Base-by-base conservation (phyloP, 2,113 vertebrate genomes). In the Boleophthalmus pectinirostris region DNA sequence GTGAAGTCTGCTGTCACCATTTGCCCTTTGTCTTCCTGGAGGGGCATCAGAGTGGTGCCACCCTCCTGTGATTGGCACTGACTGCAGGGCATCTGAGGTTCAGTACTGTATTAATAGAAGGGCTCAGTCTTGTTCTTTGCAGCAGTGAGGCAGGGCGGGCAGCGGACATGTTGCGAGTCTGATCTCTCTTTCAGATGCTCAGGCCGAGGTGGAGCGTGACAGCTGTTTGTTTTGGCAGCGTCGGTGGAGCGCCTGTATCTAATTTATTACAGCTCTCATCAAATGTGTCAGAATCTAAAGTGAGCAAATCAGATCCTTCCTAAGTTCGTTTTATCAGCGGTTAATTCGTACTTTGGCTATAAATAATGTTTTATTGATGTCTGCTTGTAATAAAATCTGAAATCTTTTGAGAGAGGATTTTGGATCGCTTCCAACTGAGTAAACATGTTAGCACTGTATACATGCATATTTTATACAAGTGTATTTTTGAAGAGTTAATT, bases 191-290 rank as follows among this genome's bases (percentile, higher is more conserved):
- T 91, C 89, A 85, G 77, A 91, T 88, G 86, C 70, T 74, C 75
- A 69, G 72, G 75, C 25, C 3, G 79, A 68, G 75, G 81, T 75
- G 89, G 85, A 79, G 81, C 84, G 58, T 78, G 85, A 85, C 88
- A 87, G 88, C 88, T 88, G 89, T 89, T 91, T 87, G 82, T 79
- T 82, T 90, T 91, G 88, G 90, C 87, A 81, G 69, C 56, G 53
- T 82, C 86, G 72, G 49, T 76, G 1, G 12, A 83, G 61, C 73
- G 69, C 68, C 73, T 15, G 14, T 56, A 72, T 85, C 76, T 53
- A 74, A 68, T 78, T 79, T 78, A 77, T 77, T 61, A 71, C 38
- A 71, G 61, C 71, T 68, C 67, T 79, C 79, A 81, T 75, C 70
- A 83, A 74, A 78, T 51, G 53, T 71, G 58, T 81, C 29, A 64